Percentiles rank a stretch among this genome's conserved stretches.
Conservation (phyloP, 2,113 vertebrate genomes). For the Anser brachyrhynchus region DNA sequence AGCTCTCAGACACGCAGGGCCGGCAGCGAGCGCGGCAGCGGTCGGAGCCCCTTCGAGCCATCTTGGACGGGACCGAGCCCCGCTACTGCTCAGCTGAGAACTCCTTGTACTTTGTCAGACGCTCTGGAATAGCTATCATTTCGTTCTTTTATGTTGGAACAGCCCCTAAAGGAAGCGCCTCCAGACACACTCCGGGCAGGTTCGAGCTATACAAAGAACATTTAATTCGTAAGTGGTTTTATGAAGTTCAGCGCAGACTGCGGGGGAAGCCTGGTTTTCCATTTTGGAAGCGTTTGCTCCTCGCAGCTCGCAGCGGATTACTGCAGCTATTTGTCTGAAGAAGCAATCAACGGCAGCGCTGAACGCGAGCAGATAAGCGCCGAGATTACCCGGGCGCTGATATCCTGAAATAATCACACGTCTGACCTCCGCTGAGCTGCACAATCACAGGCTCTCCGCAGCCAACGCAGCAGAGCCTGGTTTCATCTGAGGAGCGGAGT, state of each 20-base stretch:
- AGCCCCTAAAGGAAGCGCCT: not conserved
- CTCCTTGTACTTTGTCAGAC: constrained; percentile 4
- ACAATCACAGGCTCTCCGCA: not conserved
- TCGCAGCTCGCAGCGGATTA: not conserved
- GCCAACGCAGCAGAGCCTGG: not conserved
- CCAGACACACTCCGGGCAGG: not conserved
- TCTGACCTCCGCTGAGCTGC: not conserved
- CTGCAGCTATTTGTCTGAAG: not conserved
- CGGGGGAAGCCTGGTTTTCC: not conserved
- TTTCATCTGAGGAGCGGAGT: not conserved
- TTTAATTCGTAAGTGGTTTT: not conserved
- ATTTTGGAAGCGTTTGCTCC: not conserved
- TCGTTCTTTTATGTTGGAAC: not conserved
- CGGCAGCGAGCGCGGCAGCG: not conserved
- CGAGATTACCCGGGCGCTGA: not conserved
- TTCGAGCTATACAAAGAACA: not conserved
- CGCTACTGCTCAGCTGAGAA: not conserved
- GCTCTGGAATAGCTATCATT: not conserved
- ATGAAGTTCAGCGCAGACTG: not conserved
- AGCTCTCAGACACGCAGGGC: not conserved
- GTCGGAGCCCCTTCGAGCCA: not conserved
- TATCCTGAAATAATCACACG: not conserved
- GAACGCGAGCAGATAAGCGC: not conserved
- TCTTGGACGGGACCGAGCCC: not conserved
- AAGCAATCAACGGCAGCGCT: not conserved